These are phyloP conservation scores for Gallinago paraguaiae DNA, from an alignment of 2,113 vertebrate species.

Conservation along the genomic window DNA sequence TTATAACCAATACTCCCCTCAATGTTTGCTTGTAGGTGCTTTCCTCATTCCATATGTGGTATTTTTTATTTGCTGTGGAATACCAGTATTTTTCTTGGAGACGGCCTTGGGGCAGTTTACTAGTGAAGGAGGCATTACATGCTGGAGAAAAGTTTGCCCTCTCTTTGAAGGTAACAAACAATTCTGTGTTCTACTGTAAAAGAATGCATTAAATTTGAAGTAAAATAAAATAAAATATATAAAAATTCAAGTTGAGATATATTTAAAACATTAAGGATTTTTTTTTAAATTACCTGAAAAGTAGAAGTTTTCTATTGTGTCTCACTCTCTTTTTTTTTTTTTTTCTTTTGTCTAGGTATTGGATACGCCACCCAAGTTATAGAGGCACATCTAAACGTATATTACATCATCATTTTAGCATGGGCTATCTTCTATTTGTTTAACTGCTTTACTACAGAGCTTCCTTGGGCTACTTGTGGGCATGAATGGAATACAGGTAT, in stretches of 20 bases:
- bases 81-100: conserved; percentile 98
- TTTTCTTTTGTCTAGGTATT: conserved; percentile 83
- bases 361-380: conserved; percentile 98
- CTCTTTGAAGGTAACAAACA: conserved; percentile 90
- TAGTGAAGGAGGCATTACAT: conserved; percentile 97
- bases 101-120: conserved; percentile 97
- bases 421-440: conserved; percentile 99
- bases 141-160: conserved; percentile 97
- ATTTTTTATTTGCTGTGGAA: conserved; percentile 98
- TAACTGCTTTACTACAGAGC: conserved; percentile 95
- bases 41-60: conserved; percentile 98
- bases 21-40: conserved; percentile 81
- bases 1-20: neutral
- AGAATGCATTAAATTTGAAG: neutral
- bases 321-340: neutral
- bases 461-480: conserved; percentile 95
- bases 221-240: neutral
- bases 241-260: neutral
- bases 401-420: conserved; percentile 96
- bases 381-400: conserved; percentile 94
- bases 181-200: neutral
- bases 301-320: neutral
- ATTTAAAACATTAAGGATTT: neutral
- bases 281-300: neutral
- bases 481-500: conserved; percentile 98